Base-by-base conservation (phyloP, 2,888 invertebrate species). In the Argyra leucocephala region DNA sequence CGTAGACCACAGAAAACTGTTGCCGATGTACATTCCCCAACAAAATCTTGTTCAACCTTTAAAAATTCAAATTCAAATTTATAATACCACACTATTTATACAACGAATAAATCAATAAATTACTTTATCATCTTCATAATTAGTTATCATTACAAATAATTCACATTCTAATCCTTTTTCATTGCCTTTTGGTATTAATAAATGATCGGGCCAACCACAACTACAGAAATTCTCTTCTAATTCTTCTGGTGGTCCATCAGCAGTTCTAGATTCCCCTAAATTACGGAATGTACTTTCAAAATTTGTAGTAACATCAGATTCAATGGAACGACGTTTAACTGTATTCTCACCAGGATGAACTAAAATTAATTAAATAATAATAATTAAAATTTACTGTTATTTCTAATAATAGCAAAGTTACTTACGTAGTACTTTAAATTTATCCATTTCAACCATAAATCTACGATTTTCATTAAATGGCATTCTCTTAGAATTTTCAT, bases 171-270 rank as follows among this genome's bases (percentile, higher is more conserved):
- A 84, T 0, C 91, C 91, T 66, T 83, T 81, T 0, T 82, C 75
- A 12, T 78, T 85, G 2, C 91, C 91, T 78, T 85, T 88, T 0
- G 91, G 88, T 6, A 90, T 73, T 9, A 91, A 82, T 86, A 92
- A 84, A 76, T 92, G 90, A 66, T 90, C 86, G 0, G 92, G 92
- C 91, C 91, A 91, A 66, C 91, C 91, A 74, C 93, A 93, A 68
- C 92, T 92, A 80, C 93, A 93, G 84, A 90, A 90, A 81, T 91
- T 90, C 79, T 89, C 89, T 68, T 81, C 80, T 0, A 80, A 81
- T 0, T 81, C 78, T 0, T 79, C 81, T 0, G 82, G 75, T n/a
- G 81, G 77, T 58, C 83, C 84, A 0, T 81, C 83, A 22, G 76
- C 70, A 0, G 89, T 88, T 0, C 89, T 82, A 64, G 79, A 81